Conservation (phyloP, 2,888 invertebrate species). For the Drosophila pseudotakahashii region DNA sequence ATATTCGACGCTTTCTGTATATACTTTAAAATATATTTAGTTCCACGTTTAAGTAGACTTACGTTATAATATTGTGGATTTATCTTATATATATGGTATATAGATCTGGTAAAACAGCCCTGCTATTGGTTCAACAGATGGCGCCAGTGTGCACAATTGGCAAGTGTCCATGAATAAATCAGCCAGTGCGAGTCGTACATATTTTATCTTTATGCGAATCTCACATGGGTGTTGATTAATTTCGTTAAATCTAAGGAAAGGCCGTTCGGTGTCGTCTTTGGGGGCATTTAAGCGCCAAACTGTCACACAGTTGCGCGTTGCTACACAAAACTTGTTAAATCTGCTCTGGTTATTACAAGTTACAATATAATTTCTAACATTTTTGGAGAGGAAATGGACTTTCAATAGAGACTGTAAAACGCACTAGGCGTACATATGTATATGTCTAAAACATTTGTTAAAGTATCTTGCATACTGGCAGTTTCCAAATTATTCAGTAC, state of each 20-base stretch:
- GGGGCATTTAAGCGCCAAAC: constrained; percentile 49
- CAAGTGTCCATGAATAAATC: constrained; percentile 54
- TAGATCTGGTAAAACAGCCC: constrained; percentile 46
- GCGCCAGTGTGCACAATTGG: constrained; percentile 58
- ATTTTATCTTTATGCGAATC: neutral
- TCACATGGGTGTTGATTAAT: constrained; percentile 13
- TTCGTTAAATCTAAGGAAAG: constrained; percentile 24
- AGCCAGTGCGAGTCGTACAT: constrained; percentile 11
- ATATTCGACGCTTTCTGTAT: constrained; percentile 31
- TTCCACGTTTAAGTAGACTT: neutral
- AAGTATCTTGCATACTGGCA: neutral
- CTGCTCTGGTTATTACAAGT: neutral
- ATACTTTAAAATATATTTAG: constrained; percentile 9
- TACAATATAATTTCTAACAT: neutral
- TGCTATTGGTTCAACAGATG: constrained; percentile 14
- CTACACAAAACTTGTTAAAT: neutral
- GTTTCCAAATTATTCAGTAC: neutral
- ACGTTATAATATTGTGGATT: constrained; percentile 4
- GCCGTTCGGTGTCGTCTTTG: constrained; percentile 44
- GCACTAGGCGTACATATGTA: neutral
- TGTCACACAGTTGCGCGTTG: constrained; percentile 59
- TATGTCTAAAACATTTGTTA: neutral
- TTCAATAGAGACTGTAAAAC: too few relatives aligned
- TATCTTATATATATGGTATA: constrained; percentile 27
- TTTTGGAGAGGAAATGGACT: neutral